These are phyloP conservation scores for Zeugodacus cucurbitae DNA, from an alignment of 1,140 invertebrate species.

Conservation along the genomic window DNA sequence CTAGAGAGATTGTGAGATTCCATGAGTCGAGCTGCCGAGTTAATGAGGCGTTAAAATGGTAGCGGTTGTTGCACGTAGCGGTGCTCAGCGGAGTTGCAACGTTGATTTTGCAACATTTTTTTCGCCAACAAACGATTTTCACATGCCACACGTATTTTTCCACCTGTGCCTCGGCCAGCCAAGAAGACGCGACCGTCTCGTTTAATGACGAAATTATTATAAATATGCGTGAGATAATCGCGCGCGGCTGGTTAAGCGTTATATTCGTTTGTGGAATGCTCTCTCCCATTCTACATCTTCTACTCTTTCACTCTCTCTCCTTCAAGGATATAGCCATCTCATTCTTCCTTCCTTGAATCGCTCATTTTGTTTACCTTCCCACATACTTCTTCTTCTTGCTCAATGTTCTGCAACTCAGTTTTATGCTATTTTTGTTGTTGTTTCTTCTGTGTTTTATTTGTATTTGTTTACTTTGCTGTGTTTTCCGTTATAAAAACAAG, in stretches of 20 bases:
- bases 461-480: neutral
- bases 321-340: no score
- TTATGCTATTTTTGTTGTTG: neutral
- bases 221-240: constrained; percentile 60
- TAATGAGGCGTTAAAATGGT: constrained; percentile 65
- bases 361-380: no score
- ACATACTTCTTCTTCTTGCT: neutral
- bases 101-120: neutral
- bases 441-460: neutral
- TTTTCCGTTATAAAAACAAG: constrained; percentile 41
- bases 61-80: constrained; percentile 44
- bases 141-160: neutral
- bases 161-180: neutral
- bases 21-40: constrained; percentile 48
- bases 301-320: neutral
- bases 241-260: neutral
- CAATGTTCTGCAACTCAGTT: neutral
- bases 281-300: no score
- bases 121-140: neutral
- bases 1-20: neutral
- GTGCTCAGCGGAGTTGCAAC: neutral
- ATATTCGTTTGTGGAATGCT: neutral
- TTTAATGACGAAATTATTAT: constrained; percentile 60
- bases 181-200: constrained; percentile 28
- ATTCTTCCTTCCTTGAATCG: no score